phyloP scores from a whole-genome alignment of 1,140 invertebrate species.

The Megalonaias nervosa region DNA sequence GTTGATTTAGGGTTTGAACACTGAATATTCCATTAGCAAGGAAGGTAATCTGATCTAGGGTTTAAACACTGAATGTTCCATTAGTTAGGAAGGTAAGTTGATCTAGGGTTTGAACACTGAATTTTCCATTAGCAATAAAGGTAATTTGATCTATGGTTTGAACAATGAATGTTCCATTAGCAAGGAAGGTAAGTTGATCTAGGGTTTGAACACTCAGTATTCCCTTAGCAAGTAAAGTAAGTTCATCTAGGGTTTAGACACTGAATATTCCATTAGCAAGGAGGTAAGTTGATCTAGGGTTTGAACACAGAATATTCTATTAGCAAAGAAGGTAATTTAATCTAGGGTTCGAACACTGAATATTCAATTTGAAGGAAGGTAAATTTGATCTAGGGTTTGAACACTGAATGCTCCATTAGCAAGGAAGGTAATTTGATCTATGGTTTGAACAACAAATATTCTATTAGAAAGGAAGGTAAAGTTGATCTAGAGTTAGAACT shows the following conservation, averaged over 20 bases:
- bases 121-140: slow-evolving; percentile 72
- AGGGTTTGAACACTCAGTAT: slow-evolving; percentile 75
- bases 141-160: slow-evolving; percentile 40
- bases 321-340: background rate
- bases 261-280: background rate
- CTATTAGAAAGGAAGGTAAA: slow-evolving; percentile 70
- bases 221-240: slow-evolving; percentile 70
- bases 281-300: background rate
- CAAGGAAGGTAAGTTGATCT: slow-evolving; percentile 64
- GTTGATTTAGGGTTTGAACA: background rate
- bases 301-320: background rate
- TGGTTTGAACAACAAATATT: slow-evolving; percentile 75
- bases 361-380: slow-evolving; percentile 70
- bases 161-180: slow-evolving; percentile 76
- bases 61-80: background rate
- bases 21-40: background rate
- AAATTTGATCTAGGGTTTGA: slow-evolving; percentile 32
- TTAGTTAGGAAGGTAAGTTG: background rate
- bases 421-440: slow-evolving; percentile 60
- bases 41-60: background rate
- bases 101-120: slow-evolving; percentile 75
- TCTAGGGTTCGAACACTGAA: slow-evolving; percentile 74
- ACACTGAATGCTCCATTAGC: slow-evolving; percentile 76
- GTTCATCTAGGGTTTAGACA: background rate
- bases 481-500: background rate